A percentile compares a stretch with the other conserved stretches of the same genome.
phyloP scores from a whole-genome alignment of 1,140 invertebrate species.

The Thaumetopoea pityocampa region DNA sequence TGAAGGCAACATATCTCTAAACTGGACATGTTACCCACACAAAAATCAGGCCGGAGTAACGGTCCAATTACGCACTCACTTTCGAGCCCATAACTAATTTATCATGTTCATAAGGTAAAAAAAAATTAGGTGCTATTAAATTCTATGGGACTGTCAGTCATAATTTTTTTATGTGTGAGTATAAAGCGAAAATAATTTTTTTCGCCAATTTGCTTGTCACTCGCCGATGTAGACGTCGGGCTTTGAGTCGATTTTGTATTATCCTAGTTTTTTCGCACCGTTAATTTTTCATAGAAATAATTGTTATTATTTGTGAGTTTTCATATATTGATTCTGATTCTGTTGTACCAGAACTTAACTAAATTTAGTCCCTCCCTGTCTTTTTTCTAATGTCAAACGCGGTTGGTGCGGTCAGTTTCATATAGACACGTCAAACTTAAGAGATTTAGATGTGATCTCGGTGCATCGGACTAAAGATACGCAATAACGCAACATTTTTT shows the following conservation, averaged over 20 bases:
- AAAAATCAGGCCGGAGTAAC: conserved; percentile 37
- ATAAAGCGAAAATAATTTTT: conserved; percentile 12
- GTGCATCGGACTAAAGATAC: no score
- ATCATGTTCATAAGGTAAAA: conserved; percentile 20
- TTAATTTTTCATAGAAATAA: conserved; percentile 4
- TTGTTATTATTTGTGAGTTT: no score
- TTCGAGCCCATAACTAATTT: conserved; percentile 31
- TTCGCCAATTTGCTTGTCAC: conserved; percentile 12
- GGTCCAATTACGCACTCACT: conserved; percentile 39
- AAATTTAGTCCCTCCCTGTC: no score
- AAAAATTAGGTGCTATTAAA: conserved; percentile 22
- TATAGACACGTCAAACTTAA: no score
- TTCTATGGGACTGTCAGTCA: conserved; percentile 14
- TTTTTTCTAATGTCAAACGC: no score
- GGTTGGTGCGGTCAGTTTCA: no score
- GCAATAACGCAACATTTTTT: no score
- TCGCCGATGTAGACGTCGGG: conserved; percentile 9
- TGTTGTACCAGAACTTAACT: no score
- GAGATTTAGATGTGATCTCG: no score
- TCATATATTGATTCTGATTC: no score
- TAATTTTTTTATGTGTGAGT: conserved; percentile 12
- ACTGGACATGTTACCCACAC: conserved; percentile 41
- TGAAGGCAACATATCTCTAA: no score
- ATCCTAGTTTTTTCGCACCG: conserved; percentile 6
- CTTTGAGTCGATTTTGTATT: conserved; percentile 15